Base-by-base conservation (phyloP, 2,888 invertebrate species). In the Rosalia funebris region DNA sequence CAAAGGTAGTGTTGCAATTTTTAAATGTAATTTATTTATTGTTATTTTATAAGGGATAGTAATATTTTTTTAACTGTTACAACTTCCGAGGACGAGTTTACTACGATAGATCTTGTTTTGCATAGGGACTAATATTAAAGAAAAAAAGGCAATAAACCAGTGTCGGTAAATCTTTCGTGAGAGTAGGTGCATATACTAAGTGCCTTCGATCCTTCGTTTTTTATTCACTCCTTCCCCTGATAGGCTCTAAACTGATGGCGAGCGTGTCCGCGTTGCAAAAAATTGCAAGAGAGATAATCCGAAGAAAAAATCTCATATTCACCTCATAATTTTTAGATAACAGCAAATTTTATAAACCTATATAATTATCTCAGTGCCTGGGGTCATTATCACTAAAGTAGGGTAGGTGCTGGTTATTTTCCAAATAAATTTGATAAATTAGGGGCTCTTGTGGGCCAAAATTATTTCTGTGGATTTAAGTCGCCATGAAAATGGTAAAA, bases 51-150 rank as follows among this genome's bases (percentile, higher is more conserved):
- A 65, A 65, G 65, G 60, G 47, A 65, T 65, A 62, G 63, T 63
- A 62, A 65, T 65, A 65, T 65, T 65, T 65, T 65, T 65, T 65
- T 65, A 65, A 65, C 59, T 65, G 65, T 65, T 65, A 57, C 52
- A 58, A 53, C 42, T 62, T 59, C 47, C 45, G 53, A 60, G 41
- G 47, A 56, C 59, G 50, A 62, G 58, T 65, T 65, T 65, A 62
- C 59, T 65, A 65, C 46, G 16, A 44, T 44, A 44, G 44, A 44
- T 44, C 44, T 44, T 37, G 16, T 34, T 48, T 48, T 19, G 19
- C 41, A 62, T 57, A 65, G 60, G 52, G 52, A 48, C 48, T 58
- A 55, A 52, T 64, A 53, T 54, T 37, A 61, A n/a, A n/a, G n/a
- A n/a, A 64, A 58, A 34, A 57, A 54, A 39, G 62, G 62, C 62